Base-by-base conservation (phyloP, 2,888 invertebrate species). In the Xestia c-nigrum region DNA sequence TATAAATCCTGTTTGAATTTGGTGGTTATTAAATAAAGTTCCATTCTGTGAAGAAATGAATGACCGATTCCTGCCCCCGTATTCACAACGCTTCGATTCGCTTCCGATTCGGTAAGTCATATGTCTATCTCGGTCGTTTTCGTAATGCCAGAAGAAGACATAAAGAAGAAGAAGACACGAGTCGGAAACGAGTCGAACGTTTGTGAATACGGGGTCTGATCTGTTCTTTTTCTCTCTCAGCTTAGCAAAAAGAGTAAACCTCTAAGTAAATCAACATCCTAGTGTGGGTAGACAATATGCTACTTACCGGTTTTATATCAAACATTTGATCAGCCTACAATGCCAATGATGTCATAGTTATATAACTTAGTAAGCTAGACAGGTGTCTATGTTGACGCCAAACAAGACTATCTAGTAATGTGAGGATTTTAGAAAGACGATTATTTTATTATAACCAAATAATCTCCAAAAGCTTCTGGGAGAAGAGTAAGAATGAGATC, bases 301-400 rank as follows among this genome's bases (percentile, higher is more conserved):
- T n/a, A 12, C 21, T 63, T 63, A 31, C 50, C 31, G 50, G 74
- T 75, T 74, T 31, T 16, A 3, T 72, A 55, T 63, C 50, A 52
- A 63, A 76, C 50, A 63, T 76, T 43, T 38, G 76, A 52, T 52
- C 43, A 76, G 38, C 38, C 14, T 50, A 24, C 16, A 24, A n/a
- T 76, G 77, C 21, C 16, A 24, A n/a, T 76, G 77, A 75, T 76
- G 77, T 76, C 52, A 75, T 75, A n/a, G n/a, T 43, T 73, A 57
- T 52, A 43, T 63, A 19, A 24, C 76, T 75, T 74, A n/a, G 74
- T 75, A 46, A 43, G 19, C 76, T 46, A 43, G 40, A 21, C 38
- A 24, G 24, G 59, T 74, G 46, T 21, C 38, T 38, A 38, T 38
- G 19, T 75, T 16, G 63, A 21, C 21, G 19, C 21, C 38, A 55